phyloP scores from a whole-genome alignment of 2,797 vertebrate species.

The Pelodytes ibericus region DNA sequence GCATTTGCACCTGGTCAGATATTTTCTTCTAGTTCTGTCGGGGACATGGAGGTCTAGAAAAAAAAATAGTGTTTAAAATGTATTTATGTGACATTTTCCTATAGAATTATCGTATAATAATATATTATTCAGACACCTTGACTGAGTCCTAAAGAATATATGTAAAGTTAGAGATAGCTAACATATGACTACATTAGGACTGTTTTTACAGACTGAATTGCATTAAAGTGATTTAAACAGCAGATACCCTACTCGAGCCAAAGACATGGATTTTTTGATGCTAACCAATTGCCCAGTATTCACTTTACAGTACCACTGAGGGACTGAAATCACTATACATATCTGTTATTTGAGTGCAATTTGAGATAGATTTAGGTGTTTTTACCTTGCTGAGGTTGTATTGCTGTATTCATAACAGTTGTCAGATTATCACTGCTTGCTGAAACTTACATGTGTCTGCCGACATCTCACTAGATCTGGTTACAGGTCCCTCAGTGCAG shows the following conservation, averaged over 20 bases:
- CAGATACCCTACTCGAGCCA: constrained; percentile 3
- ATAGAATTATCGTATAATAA: background rate
- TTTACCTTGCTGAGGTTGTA: background rate
- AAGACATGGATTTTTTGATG: constrained; percentile 17
- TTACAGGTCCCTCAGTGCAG: constrained; percentile 20
- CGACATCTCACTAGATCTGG: constrained; percentile 32
- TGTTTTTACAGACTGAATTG: background rate
- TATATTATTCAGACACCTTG: constrained; percentile 8
- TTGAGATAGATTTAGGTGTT: constrained; percentile 1
- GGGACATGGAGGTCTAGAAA: background rate
- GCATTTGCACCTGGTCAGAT: background rate
- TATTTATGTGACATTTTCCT: background rate
- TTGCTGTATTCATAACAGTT: constrained; percentile 10
- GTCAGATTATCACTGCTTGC: constrained; percentile 25
- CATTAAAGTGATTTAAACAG: constrained; percentile 15
- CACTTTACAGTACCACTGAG: background rate
- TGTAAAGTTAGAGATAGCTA: background rate
- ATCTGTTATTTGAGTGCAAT: background rate
- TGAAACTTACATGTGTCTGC: constrained; percentile 9
- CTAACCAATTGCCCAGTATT: background rate
- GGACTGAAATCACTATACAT: constrained; percentile 7
- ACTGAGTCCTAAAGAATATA: background rate
- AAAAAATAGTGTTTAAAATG: background rate
- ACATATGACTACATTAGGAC: constrained; percentile 2
- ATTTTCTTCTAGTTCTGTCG: background rate